These are phyloP conservation scores for Neoscelio sp. DNA, from an alignment of 2,888 invertebrate species.

Conservation along the genomic window DNA sequence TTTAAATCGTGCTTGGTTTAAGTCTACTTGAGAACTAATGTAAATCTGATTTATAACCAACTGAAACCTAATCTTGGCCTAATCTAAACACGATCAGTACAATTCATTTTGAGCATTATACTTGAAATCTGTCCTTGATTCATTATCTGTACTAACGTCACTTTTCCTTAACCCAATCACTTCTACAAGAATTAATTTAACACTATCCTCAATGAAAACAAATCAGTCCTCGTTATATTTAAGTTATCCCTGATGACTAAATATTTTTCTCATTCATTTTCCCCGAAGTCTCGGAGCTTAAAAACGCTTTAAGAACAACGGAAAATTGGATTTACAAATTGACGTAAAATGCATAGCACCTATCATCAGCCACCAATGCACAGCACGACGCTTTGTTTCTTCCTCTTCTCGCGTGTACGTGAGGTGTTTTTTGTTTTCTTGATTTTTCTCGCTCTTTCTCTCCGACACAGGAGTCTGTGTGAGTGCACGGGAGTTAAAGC, in stretches of 20 bases:
- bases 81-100: too few relatives aligned
- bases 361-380: slow-evolving; percentile 30
- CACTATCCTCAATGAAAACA: too few relatives aligned
- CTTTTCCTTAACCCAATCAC: too few relatives aligned
- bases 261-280: slow-evolving; percentile 9
- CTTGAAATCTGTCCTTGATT: too few relatives aligned
- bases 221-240: too few relatives aligned
- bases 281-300: background rate
- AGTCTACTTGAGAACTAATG: too few relatives aligned
- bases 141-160: too few relatives aligned
- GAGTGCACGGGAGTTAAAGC: slow-evolving; percentile 46
- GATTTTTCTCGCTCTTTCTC: background rate
- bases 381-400: slow-evolving; percentile 40
- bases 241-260: background rate
- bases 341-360: slow-evolving; percentile 41
- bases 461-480: background rate
- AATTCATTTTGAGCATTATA: too few relatives aligned
- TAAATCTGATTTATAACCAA: too few relatives aligned
- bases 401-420: background rate
- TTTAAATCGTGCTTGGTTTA: too few relatives aligned
- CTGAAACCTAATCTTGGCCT: too few relatives aligned
- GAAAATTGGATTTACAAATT: slow-evolving; percentile 53
- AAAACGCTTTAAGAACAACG: slow-evolving; percentile 47
- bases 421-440: slow-evolving; percentile 28
- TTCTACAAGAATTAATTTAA: too few relatives aligned